phyloP scores from a whole-genome alignment of 2,888 invertebrate genomes.

The Brachyopa scutellaris region DNA sequence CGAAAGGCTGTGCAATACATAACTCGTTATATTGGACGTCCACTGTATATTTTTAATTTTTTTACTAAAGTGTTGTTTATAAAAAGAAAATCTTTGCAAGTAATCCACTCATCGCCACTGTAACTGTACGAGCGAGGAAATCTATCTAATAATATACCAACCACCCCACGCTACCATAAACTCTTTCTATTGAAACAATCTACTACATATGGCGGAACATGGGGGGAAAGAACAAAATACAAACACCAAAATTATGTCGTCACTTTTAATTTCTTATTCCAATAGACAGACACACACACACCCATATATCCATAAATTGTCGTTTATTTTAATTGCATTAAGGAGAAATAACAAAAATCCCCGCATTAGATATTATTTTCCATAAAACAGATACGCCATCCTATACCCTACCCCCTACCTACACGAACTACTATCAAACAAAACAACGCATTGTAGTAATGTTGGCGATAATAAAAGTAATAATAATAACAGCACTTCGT shows the following conservation, averaged over 20 bases:
- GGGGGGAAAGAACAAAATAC: neutral
- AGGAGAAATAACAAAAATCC: slow-evolving; percentile 48
- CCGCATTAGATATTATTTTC: slow-evolving; percentile 36
- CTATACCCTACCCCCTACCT: slow-evolving; percentile 24
- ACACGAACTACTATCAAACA: neutral
- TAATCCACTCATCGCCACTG: too few relatives aligned
- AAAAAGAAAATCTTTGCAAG: too few relatives aligned
- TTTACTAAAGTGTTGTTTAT: too few relatives aligned
- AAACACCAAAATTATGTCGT: slow-evolving; percentile 36
- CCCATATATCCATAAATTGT: slow-evolving; percentile 53
- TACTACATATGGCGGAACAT: slow-evolving; percentile 7
- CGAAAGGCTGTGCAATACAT: too few relatives aligned
- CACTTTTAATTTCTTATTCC: slow-evolving; percentile 51
- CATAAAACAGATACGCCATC: neutral
- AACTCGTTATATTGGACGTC: too few relatives aligned
- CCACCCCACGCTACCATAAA: too few relatives aligned
- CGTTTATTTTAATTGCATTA: slow-evolving; percentile 69
- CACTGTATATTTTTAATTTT: too few relatives aligned
- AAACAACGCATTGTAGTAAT: slow-evolving; percentile 60
- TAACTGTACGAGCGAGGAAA: too few relatives aligned
- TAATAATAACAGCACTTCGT: slow-evolving; percentile 67
- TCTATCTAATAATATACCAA: too few relatives aligned
- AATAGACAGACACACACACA: slow-evolving; percentile 11
- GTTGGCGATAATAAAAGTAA: slow-evolving; percentile 68
- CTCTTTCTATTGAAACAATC: slow-evolving; percentile 20